Evolutionary conservation across 2,888 invertebrate genomes (phyloP).

Genomic region (Tenthredo livida): DNA sequence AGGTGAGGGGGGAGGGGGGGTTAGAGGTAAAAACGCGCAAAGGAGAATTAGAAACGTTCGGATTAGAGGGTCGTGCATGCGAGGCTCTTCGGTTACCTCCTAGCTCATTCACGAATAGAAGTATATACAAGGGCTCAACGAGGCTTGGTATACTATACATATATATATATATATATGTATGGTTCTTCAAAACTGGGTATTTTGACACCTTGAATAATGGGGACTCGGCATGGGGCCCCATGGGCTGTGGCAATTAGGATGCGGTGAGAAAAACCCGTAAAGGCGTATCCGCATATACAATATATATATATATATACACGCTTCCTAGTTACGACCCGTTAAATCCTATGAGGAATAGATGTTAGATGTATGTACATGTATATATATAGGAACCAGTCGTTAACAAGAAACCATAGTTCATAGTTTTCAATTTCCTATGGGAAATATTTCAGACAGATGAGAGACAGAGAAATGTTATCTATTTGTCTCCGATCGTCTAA

Average conservation of each 20-base stretch:
- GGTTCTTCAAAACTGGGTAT: constrained; percentile 68
- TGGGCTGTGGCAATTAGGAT: constrained; percentile 34
- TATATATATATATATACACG: no score
- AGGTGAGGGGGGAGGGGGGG: no score
- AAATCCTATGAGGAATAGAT: no score
- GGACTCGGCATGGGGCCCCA: constrained; percentile 70
- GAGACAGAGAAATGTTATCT: background rate
- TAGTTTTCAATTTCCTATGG: constrained; percentile 8
- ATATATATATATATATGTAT: background rate
- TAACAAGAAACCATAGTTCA: background rate
- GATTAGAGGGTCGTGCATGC: background rate
- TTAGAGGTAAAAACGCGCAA: background rate
- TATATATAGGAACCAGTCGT: no score
- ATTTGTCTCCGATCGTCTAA: background rate
- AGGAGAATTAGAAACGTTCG: background rate
- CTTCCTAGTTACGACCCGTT: no score
- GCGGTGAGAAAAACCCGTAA: constrained; percentile 68
- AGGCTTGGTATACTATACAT: background rate
- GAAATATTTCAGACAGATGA: constrained; percentile 32
- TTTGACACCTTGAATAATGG: constrained; percentile 77
- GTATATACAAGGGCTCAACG: background rate
- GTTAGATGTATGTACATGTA: no score
- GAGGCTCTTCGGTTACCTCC: background rate
- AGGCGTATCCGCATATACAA: background rate
- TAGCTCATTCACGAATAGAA: no score